Percentiles rank a stretch among this genome's conserved stretches.
These are phyloP conservation scores for Pelodytes ibericus DNA, from an alignment of 2,797 vertebrate genomes.

Conservation along the genomic window DNA sequence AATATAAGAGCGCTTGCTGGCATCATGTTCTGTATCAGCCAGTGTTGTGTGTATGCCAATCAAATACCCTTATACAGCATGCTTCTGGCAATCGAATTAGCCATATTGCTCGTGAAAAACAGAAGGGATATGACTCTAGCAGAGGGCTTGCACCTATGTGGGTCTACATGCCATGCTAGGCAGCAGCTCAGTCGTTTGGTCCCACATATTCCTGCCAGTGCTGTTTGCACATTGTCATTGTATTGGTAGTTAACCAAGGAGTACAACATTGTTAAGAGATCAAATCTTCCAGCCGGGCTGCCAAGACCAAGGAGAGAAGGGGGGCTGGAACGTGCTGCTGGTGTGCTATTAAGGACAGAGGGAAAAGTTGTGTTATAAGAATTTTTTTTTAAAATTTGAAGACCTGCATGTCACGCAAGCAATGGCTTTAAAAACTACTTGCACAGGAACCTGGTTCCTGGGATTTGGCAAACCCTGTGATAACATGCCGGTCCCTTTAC, in stretches of 20 bases:
- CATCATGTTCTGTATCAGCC: background rate
- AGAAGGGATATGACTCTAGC: background rate
- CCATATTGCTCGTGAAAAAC: background rate
- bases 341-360: conserved; percentile 3
- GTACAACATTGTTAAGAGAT: conserved; percentile 16
- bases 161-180: background rate
- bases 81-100: background rate
- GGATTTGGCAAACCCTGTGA: too few relatives aligned
- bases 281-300: conserved; percentile 9
- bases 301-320: background rate
- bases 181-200: background rate
- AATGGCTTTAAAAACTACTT: too few relatives aligned
- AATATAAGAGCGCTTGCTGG: background rate
- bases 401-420: too few relatives aligned
- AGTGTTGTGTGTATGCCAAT: background rate
- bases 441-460: too few relatives aligned
- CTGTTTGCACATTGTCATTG: background rate
- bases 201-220: background rate
- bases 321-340: background rate
- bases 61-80: background rate
- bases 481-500: too few relatives aligned
- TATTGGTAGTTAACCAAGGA: conserved; percentile 14
- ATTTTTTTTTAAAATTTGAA: too few relatives aligned
- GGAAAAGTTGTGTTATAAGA: too few relatives aligned
- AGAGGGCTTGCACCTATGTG: too few relatives aligned